These are phyloP conservation scores for Camponotus vicinus DNA, from an alignment of 1,140 invertebrate genomes.

Conservation along the genomic window DNA sequence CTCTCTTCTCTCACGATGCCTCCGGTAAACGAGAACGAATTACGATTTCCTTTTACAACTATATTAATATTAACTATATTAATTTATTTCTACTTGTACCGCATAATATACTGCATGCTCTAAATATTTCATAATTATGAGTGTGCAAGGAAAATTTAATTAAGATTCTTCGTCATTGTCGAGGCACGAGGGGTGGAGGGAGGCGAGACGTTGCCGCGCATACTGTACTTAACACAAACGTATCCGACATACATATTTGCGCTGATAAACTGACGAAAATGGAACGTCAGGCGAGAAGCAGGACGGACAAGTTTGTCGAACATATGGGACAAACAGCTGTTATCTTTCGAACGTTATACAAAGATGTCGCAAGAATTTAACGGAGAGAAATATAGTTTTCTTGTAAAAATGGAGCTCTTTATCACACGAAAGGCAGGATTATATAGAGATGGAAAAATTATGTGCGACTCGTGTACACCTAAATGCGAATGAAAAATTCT, in stretches of 20 bases:
- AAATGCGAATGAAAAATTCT: not conserved
- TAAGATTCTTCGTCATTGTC: slow-evolving; percentile 52
- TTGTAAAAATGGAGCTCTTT: not conserved
- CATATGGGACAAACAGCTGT: slow-evolving; percentile 4
- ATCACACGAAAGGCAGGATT: not conserved
- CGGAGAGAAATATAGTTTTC: no score
- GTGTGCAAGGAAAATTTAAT: slow-evolving; percentile 53
- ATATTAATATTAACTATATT: slow-evolving; percentile 7
- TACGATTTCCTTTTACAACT: not conserved
- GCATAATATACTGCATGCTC: slow-evolving; percentile 11
- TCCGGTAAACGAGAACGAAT: slow-evolving; percentile 7
- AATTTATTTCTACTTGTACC: slow-evolving; percentile 42
- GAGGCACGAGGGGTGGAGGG: not conserved
- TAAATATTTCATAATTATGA: slow-evolving; percentile 48
- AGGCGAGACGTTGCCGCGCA: slow-evolving; percentile 16
- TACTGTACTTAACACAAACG: slow-evolving; percentile 33
- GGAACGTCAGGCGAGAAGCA: not conserved
- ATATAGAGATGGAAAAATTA: not conserved
- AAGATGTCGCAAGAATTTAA: no score
- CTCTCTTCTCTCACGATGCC: not conserved
- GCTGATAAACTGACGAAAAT: slow-evolving; percentile 44
- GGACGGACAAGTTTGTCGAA: slow-evolving; percentile 39
- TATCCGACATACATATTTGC: slow-evolving; percentile 32
- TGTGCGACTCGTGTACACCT: no score
- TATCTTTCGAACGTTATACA: not conserved